Base-by-base conservation (phyloP, 1,140 invertebrate species). In the Aphidius ervi region DNA sequence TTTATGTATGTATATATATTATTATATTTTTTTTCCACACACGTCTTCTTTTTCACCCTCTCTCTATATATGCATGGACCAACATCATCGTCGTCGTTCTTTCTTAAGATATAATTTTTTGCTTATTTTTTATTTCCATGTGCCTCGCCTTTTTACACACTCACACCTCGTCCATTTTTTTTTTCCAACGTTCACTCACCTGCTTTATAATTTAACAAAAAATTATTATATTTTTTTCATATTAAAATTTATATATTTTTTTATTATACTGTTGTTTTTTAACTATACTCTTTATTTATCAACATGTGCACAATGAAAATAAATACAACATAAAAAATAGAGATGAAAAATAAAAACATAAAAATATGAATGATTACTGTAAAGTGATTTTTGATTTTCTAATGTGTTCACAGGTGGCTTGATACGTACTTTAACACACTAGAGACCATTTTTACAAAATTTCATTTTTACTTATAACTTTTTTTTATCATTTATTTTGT, bases 151-250 rank as follows among this genome's bases (percentile, higher is more conserved):
- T 37, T 10, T 59, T 46, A 10, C 53, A 41, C 53, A 55, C 53
- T 31, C 45, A 31, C 23, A 48, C 23, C 16, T 42, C 47, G 52
- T 59, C 52, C 57, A 55, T 59, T 55, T 53, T 31, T 31, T 31
- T 31, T 31, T 31, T 31, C 39, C 56, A 49, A 61, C 56, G 56
- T 16, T 42, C 60, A 67, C 60, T 63, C 69, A 70, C 69, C 70
- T 67, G 68, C 68, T 71, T 31, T 31, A 31, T 31, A 31, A 31
- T 31, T 31, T 31, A 3, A 3, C 4, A 31, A 31, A 31, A 31
- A 31, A 31, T 31, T 31, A 31, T 31, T 31, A 31, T 31, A 31
- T 31, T 31, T 31, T 31, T 31, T 4, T 16, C 16, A 16, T 31
- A 31, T 7, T 9, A 20, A 48, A 48, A 16, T 48, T 20, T n/a